phyloP scores from a whole-genome alignment of 1,140 invertebrate genomes.

The Zaprionus ghesquierei region DNA sequence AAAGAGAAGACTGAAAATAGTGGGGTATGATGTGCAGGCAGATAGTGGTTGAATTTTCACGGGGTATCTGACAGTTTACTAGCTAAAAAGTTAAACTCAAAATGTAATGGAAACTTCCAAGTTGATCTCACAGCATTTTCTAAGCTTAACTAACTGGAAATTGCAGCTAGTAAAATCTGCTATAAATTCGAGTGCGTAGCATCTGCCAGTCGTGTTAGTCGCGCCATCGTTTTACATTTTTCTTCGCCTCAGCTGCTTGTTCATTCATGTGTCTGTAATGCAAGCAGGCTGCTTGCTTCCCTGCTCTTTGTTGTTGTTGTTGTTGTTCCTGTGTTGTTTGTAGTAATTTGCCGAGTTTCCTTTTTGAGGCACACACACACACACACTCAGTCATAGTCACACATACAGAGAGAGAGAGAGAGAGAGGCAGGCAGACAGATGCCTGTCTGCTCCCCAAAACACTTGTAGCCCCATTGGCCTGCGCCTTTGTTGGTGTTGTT shows the following conservation, averaged over 20 bases:
- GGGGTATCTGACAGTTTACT: too few species aligned
- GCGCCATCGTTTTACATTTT: not conserved
- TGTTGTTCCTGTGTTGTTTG: conserved; percentile 38
- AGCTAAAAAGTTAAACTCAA: not conserved
- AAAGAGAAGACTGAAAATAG: not conserved
- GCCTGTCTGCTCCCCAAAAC: conserved; percentile 43
- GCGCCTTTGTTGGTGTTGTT: not conserved
- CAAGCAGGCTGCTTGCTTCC: conserved; percentile 21
- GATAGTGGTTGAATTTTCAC: too few species aligned
- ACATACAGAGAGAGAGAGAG: not conserved
- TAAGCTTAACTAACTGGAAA: not conserved
- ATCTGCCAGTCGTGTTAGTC: not conserved
- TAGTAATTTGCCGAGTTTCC: conserved; percentile 73
- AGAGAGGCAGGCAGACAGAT: conserved; percentile 9
- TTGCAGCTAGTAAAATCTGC: not conserved
- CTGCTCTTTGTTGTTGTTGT: conserved; percentile 25
- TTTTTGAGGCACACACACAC: conserved; percentile 32
- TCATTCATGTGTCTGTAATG: conserved; percentile 57
- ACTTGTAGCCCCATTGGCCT: conserved; percentile 63
- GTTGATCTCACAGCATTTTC: not conserved
- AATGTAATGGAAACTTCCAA: not conserved
- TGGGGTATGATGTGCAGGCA: not conserved
- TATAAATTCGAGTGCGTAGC: not conserved
- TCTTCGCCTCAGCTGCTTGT: conserved; percentile 34
- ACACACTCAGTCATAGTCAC: too few species aligned